A percentile compares a stretch with the other conserved stretches of the same genome.
Evolutionary conservation across 2,888 invertebrate species (phyloP).

Genomic region (Tipula confusa): DNA sequence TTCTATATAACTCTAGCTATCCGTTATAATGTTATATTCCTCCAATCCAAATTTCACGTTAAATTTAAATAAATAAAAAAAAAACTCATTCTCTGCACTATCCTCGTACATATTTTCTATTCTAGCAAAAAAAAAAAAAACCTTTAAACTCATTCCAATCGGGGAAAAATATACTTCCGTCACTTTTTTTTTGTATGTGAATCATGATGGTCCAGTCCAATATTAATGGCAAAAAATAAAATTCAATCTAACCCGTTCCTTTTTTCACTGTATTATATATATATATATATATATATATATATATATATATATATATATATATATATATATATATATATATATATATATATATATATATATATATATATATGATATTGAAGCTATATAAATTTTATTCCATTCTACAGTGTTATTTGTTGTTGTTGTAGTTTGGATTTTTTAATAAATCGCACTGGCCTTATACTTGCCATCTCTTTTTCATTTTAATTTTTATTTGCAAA

Average conservation of each 20-base stretch:
- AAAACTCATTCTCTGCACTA: background rate
- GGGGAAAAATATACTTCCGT: background rate
- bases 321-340: too few relatives aligned
- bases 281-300: too few relatives aligned
- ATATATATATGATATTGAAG: too few relatives aligned
- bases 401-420: background rate
- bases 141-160: conserved; percentile 9
- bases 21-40: background rate
- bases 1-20: background rate
- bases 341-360: too few relatives aligned
- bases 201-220: conserved; percentile 25
- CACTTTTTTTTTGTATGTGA: background rate
- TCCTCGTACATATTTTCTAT: background rate
- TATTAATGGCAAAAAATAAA: conserved; percentile 12
- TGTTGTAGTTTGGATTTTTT: background rate
- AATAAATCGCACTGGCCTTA: conserved; percentile 21
- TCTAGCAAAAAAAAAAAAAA: background rate
- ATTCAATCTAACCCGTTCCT: conserved; percentile 20
- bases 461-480: background rate
- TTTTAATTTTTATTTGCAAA: background rate
- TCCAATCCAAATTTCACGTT: conserved; percentile 20
- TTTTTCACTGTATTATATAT: background rate
- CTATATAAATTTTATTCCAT: conserved; percentile 21
- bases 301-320: too few relatives aligned
- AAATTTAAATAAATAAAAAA: background rate